Base-by-base conservation (phyloP, 2,113 vertebrate species). In the Thalassarche chlororhynchos region DNA sequence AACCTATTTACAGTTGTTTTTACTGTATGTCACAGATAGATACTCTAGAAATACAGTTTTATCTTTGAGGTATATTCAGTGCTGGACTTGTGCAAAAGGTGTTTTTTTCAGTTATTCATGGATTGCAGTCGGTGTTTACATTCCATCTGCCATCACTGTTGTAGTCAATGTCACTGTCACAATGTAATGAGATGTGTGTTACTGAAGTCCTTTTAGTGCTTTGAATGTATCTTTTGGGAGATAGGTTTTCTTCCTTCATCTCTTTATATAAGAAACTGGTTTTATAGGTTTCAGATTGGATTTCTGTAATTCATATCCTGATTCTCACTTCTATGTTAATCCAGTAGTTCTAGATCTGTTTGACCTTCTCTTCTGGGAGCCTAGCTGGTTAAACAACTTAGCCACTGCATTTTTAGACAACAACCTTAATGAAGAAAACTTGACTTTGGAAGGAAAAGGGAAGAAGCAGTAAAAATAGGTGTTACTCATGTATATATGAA, bases 1-100 rank as follows among this genome's bases (percentile, higher is more conserved):
- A 89, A 96, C 97, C 66, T 97, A 47, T 94, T 97, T 94, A 90
- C 66, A 79, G 58, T 90, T 81, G 44, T 47, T 92, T 95, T 87
- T 60, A 76, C 58, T 66, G 47, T 81, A 26, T 89, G n/a, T 38
- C 86, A 65, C 28, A 80, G 46, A 84, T 86, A 61, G 46, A 84
- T 86, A 61, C 17, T 65, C 8, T 88, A 75, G 68, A 69, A 79
- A 65, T 69, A 38, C 49, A 60, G n/a, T 61, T 87, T 38, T 65
- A 40, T 65, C 69, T 79, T 25, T 69, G 60, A 72, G 25, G 18
- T 60, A 5, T 87, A 25, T 74, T 70, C 25, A 79, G 14, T 91
- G 31, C 70, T 80, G 58, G 20, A 52, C 14, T 82, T 82, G 24
- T 65, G 52, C 11, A 1, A 81, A 84, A 93, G 44, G n/a, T 90